These are phyloP conservation scores for Chloroceryle amazona DNA, from an alignment of 2,797 vertebrate species.

Conservation along the genomic window DNA sequence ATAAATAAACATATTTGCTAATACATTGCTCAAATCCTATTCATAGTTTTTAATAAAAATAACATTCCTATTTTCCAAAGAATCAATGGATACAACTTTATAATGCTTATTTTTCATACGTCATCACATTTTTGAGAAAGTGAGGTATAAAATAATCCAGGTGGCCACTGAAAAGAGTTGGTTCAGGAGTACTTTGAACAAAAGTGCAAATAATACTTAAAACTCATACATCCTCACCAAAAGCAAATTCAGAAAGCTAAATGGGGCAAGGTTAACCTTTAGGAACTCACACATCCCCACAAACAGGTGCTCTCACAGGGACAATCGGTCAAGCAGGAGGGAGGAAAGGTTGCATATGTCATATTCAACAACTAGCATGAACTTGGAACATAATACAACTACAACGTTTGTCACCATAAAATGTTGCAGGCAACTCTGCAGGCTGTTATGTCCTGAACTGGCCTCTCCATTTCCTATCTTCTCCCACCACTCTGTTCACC, in stretches of 20 bases:
- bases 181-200: background rate
- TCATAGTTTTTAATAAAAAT: background rate
- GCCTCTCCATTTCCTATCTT: background rate
- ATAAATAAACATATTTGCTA: background rate
- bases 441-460: background rate
- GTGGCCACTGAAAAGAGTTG: background rate
- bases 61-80: background rate
- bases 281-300: background rate
- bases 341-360: background rate
- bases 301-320: background rate
- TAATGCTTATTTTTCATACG: background rate
- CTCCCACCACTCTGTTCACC: background rate
- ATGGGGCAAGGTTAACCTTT: background rate
- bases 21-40: background rate
- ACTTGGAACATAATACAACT: background rate
- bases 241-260: background rate
- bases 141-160: background rate
- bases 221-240: background rate
- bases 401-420: background rate
- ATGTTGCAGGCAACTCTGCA: background rate
- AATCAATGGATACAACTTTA: background rate
- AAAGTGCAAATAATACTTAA: background rate
- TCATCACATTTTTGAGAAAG: background rate
- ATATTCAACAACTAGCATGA: background rate
- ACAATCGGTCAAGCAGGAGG: background rate